Evolutionary conservation across 2,113 vertebrate genomes (phyloP).

Genomic region (Meleagris gallopavo): DNA sequence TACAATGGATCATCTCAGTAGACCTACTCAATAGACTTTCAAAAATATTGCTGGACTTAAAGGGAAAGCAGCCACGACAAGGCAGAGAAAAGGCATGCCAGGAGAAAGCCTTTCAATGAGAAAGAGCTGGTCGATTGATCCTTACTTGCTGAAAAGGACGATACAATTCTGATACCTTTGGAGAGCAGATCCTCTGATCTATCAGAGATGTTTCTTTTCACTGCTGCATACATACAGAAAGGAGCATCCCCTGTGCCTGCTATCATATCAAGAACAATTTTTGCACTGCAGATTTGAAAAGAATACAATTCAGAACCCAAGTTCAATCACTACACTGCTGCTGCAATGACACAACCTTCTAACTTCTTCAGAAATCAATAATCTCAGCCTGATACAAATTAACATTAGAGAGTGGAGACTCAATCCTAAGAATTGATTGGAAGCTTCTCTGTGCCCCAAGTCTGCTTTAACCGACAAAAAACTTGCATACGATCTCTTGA

Average conservation of each 20-base stretch:
- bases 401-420: not conserved
- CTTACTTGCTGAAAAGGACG: not conserved
- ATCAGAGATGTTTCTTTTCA: not conserved
- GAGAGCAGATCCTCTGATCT: not conserved
- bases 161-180: no score
- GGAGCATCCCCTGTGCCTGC: not conserved
- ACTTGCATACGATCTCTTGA: not conserved
- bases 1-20: not conserved
- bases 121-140: not conserved
- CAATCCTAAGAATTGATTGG: not conserved
- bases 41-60: not conserved
- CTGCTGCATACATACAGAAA: not conserved
- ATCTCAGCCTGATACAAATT: not conserved
- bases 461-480: not conserved
- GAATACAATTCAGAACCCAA: not conserved
- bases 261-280: not conserved
- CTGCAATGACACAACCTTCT: not conserved
- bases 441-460: not conserved
- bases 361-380: not conserved
- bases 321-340: not conserved
- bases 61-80: not conserved
- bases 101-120: not conserved
- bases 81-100: rapidly evolving
- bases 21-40: rapidly evolving
- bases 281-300: not conserved